phyloP scores from a whole-genome alignment of 2,797 vertebrate genomes.

The Macropus fuliginosus region DNA sequence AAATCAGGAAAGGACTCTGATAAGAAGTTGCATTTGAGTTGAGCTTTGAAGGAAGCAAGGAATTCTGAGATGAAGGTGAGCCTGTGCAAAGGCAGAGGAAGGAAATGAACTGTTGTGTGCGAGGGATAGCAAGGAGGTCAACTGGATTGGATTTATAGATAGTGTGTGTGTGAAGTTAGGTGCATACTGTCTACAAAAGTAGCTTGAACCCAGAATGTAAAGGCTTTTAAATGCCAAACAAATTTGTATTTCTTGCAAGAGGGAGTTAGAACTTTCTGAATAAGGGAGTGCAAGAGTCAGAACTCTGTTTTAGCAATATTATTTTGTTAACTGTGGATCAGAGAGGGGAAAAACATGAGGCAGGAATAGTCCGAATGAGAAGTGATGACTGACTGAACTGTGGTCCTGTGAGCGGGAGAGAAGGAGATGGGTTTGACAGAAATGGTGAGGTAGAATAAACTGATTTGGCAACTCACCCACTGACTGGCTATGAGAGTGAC shows the following conservation, averaged over 20 bases:
- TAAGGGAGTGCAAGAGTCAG: not conserved
- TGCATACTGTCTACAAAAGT: not conserved
- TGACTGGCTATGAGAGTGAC: not conserved
- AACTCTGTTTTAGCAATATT: not conserved
- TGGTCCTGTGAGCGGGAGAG: not conserved
- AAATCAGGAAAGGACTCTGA: not conserved
- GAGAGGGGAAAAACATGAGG: not conserved
- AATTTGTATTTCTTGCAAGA: not conserved
- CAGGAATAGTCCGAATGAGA: not conserved
- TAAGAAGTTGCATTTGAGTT: not conserved
- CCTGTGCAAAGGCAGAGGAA: not conserved
- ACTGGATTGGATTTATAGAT: not conserved
- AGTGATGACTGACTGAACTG: not conserved
- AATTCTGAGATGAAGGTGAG: not conserved
- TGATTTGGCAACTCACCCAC: not conserved
- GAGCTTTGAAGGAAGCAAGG: not conserved
- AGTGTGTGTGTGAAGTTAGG: not conserved
- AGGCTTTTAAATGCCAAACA: not conserved
- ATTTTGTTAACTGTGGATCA: not conserved
- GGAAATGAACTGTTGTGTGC: not conserved
- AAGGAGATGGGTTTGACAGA: not conserved
- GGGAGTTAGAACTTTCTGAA: not conserved
- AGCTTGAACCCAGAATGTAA: not conserved
- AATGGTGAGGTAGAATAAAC: not conserved
- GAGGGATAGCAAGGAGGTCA: not conserved